Evolutionary conservation across 2,113 vertebrate genomes (phyloP), one percentile per base, ranked within the genome.

Genomic region (Esox niger): DNA sequence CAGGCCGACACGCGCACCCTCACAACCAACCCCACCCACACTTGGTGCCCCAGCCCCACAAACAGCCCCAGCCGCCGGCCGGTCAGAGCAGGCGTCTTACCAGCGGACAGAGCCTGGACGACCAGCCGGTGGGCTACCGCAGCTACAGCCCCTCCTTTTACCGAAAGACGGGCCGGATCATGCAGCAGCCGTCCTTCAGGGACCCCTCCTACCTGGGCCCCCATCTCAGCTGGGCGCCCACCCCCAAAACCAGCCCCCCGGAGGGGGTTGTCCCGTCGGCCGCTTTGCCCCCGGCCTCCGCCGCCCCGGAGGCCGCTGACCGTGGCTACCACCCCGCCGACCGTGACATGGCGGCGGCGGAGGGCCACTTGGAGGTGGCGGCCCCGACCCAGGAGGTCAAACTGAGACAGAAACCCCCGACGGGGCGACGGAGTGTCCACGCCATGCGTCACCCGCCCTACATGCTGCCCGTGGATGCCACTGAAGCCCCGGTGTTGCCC

Each of bases 81-180:
- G 64, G 81, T 3, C 88, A 88, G 76, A 81, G 64, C 63, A 89
- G 92, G 49, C 88, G 90, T 52, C 91, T 94, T 0, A 87, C 94
- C 3, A 68, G 87, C 0, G 87, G 84, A 0, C 94, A 91, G 77
- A 93, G 91, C 79, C 77, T 85, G 49, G 96, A 95, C 0, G 95
- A 96, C 25, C 88, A 92, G 80, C 86, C 81, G 0, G 79, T 91
- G 25, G 96, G 96, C 9, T 98, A 98, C 89, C 91, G 95, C 52
- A 98, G 96, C 85, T 98, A 98, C 82, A 98, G 96, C 85, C 96
- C 96, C 0, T 98, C 96, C 4, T 98, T 98, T 78, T 94, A 97
- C 84, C 94, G 95, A 55, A 94, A 97, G 82, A 98, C 95, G 0
- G 95, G 95, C 29, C 94, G 95, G 63, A 90, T 98, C 69, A 72